Evolutionary conservation across 2,797 vertebrate genomes (phyloP).

Genomic region (Clamator glandarius): DNA sequence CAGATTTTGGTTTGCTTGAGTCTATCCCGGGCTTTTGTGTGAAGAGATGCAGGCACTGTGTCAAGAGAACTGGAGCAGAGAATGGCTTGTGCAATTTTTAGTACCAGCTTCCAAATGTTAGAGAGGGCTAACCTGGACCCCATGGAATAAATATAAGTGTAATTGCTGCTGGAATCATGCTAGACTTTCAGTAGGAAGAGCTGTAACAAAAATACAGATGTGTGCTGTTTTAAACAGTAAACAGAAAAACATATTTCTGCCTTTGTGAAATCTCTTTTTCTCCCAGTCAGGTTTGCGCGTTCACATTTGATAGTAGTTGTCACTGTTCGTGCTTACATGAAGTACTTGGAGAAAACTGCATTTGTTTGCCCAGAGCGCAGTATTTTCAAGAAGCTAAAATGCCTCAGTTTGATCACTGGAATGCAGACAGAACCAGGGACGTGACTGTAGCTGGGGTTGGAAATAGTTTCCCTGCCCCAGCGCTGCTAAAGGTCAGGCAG

Average conservation of each 20-base stretch:
- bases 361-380: neutral
- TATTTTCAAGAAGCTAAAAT: neutral
- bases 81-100: neutral
- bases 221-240: neutral
- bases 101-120: neutral
- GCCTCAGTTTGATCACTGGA: neutral
- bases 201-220: neutral
- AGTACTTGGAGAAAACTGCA: neutral
- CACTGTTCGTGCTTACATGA: neutral
- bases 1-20: neutral
- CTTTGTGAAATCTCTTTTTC: neutral
- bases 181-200: neutral
- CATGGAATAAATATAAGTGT: neutral
- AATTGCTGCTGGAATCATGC: neutral
- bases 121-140: neutral
- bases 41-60: neutral
- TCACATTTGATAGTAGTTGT: neutral
- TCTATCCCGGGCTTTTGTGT: neutral
- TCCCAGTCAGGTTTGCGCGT: neutral
- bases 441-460: neutral
- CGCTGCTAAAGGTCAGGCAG: neutral
- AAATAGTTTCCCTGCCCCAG: neutral
- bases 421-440: neutral
- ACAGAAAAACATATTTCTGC: neutral
- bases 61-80: neutral